Percentiles rank a stretch among this genome's conserved stretches.
Conservation (phyloP, 2,113 vertebrate species). For the Gobiocypris rarus region DNA sequence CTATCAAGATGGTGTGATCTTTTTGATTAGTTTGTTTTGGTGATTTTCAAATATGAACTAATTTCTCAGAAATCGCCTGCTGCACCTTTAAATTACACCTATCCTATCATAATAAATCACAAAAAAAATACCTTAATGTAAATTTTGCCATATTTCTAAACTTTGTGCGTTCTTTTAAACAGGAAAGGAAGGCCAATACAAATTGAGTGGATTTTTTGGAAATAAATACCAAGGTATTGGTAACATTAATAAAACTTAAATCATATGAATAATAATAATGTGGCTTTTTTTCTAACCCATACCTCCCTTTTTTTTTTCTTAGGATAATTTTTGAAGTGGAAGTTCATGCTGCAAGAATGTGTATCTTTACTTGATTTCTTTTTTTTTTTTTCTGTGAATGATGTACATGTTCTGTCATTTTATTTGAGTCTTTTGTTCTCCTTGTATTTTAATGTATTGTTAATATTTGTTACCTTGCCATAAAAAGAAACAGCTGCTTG, state of each 20-base stretch:
- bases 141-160: not conserved
- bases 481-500: conserved; percentile 9
- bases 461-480: conserved; percentile 10
- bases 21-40: no score
- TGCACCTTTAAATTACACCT: no score
- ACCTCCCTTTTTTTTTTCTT: conserved; percentile 25
- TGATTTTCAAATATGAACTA: no score
- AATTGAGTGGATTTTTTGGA: conserved; percentile 78
- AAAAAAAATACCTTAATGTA: not conserved
- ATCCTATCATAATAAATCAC: not conserved
- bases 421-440: conserved; percentile 26
- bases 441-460: conserved; percentile 56
- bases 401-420: conserved; percentile 58
- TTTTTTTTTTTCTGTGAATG: conserved; percentile 17
- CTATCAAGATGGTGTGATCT: no score
- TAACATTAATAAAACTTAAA: not conserved
- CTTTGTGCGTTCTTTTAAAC: not conserved
- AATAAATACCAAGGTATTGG: conserved; percentile 75
- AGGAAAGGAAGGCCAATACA: conserved; percentile 68
- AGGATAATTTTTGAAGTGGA: conserved; percentile 64
- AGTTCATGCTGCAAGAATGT: conserved; percentile 25
- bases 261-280: not conserved
- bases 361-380: conserved; percentile 36
- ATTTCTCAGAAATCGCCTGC: no score
- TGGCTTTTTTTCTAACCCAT: not conserved